Evolutionary conservation across 2,113 vertebrate species (phyloP), one percentile per base, ranked within the genome.

Genomic region (Tachuris rubrigastra): DNA sequence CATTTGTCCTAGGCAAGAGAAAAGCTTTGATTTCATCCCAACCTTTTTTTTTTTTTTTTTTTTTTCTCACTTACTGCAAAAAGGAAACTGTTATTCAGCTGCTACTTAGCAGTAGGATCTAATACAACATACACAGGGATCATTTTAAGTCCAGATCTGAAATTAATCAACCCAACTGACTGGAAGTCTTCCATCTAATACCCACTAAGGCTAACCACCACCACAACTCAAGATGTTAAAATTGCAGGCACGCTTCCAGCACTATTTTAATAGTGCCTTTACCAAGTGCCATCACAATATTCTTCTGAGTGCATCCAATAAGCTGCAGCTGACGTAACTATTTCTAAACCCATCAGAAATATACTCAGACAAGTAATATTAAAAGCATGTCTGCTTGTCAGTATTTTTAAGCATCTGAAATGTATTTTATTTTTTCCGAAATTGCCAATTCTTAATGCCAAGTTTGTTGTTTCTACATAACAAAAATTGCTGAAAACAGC

Each of bases 121-220:
- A 92, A 35, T 13, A 88, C 37, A 77, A n/a, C 6, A 41, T 11
- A 59, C 9, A 35, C 6, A 58, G n/a, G 56, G n/a, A 81, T 59
- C 8, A 55, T 55, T 92, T 88, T 35, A 92, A 86, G 59, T 50
- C 31, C 25, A 42, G 68, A 71, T 52, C 55, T 67, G 72, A 96
- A 96, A 94, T 80, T 33, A 83, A 88, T 58, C 79, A 93, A 42
- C 11, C 1, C 55, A 67, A 62, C 46, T 71, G 42, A 59, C 50
- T 86, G 85, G 83, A 92, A 92, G 25, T 53, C 19, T 31, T 86
- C 76, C 86, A 93, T 31, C 55, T 89, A 93, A 79, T 72, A 83
- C 49, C 44, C 63, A 58, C 25, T 72, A 76, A 81, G 65, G 76
- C 60, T 81, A 96, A 89, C 89, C 83, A 93, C 42, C 44, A 76